Percentiles rank a stretch among this genome's conserved stretches.
Evolutionary conservation across 2,113 vertebrate genomes (phyloP).

Genomic region (Poeciliopsis turrubarensis): DNA sequence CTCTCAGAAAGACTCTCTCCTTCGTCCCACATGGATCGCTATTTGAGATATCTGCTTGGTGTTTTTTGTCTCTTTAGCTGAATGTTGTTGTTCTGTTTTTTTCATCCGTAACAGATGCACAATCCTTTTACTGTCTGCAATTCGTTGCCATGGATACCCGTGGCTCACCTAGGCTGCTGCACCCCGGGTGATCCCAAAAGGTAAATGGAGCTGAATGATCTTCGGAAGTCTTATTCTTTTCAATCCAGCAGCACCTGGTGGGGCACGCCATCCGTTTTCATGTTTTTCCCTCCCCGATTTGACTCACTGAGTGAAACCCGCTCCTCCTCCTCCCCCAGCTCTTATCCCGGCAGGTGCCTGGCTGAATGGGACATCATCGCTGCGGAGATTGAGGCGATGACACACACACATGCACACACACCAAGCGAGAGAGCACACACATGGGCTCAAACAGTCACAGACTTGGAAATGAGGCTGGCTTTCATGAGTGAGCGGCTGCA

Average conservation of each 20-base stretch:
- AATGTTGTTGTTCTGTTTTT: conserved; percentile 14
- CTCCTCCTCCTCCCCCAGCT: conserved; percentile 27
- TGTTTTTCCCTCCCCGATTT: conserved; percentile 20
- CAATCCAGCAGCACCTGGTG: conserved; percentile 57
- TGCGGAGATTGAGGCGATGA: conserved; percentile 58
- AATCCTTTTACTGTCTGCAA: conserved; percentile 1
- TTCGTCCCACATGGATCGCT: not conserved
- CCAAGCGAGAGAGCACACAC: not conserved
- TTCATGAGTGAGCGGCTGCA: conserved; percentile 28
- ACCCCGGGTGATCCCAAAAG: conserved; percentile 56
- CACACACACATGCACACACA: conserved; percentile 17
- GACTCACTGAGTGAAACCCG: conserved; percentile 44
- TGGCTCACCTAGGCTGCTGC: conserved; percentile 36
- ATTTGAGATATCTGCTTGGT: not conserved
- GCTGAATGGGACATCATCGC: conserved; percentile 61
- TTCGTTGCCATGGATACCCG: conserved; percentile 53
- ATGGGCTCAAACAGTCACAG: conserved; percentile 17
- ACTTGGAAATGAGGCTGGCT: conserved; percentile 41
- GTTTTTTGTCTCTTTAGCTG: conserved; percentile 32
- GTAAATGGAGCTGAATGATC: conserved; percentile 75
- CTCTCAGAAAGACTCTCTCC: not conserved
- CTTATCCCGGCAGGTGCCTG: conserved; percentile 63
- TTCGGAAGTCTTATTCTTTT: conserved; percentile 55
- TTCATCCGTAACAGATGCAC: conserved; percentile 32
- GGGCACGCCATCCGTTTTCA: conserved; percentile 39